Conservation (phyloP, 2,113 vertebrate species). For the Hoplias malabaricus region DNA sequence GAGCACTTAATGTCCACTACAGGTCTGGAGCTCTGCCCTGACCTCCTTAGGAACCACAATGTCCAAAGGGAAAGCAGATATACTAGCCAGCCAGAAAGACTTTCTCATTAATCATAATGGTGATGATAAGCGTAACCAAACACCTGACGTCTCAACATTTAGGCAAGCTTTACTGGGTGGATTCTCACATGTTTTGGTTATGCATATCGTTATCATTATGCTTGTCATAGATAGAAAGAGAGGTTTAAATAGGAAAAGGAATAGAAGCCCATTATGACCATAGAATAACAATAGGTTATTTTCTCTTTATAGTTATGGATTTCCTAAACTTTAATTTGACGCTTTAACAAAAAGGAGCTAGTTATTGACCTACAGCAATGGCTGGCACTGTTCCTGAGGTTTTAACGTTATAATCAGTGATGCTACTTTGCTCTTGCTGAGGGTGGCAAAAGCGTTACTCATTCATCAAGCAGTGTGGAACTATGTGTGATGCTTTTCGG, state of each 20-base stretch:
- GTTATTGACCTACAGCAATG: too few species aligned
- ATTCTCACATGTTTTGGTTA: too few species aligned
- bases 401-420: slow-evolving; percentile 4
- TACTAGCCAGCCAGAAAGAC: neutral
- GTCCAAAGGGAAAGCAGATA: neutral
- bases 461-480: slow-evolving; percentile 28
- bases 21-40: neutral
- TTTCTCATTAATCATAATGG: slow-evolving; percentile 19
- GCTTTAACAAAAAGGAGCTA: too few species aligned
- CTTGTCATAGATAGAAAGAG: too few species aligned
- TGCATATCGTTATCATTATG: neutral
- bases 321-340: too few species aligned
- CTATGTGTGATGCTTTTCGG: neutral
- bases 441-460: neutral
- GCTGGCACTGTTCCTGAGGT: neutral
- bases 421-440: slow-evolving; percentile 20
- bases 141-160: slow-evolving; percentile 1
- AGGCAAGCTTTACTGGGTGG: slow-evolving; percentile 8
- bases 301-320: too few species aligned
- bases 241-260: too few species aligned
- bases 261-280: too few species aligned
- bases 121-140: slow-evolving; percentile 24
- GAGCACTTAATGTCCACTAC: slow-evolving; percentile 7
- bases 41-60: neutral
- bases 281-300: too few species aligned